A percentile compares a stretch with the other conserved stretches of the same genome.
These are phyloP conservation scores for Hydractinia symbiolongicarpus DNA, from an alignment of 30 jellyfish, hydroid and myxozoan genomes.

Conservation along the genomic window DNA sequence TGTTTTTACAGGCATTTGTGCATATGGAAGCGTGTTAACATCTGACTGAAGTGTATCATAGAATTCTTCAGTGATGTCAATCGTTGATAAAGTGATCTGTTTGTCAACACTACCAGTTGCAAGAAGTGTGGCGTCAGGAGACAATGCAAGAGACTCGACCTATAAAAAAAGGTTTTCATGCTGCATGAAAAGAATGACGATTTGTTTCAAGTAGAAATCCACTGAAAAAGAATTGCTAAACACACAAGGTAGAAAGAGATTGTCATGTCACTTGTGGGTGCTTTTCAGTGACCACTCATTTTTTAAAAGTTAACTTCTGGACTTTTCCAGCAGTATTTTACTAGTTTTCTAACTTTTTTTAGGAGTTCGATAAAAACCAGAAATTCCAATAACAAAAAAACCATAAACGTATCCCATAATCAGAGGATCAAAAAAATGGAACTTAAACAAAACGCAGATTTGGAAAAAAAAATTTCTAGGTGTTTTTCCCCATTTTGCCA, in stretches of 20 bases:
- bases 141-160: conserved; percentile 71
- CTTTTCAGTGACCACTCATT: background rate
- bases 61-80: conserved; percentile 41
- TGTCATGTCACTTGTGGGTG: background rate
- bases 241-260: too few species aligned
- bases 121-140: conserved; percentile 68
- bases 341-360: too few species aligned
- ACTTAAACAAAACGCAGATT: too few species aligned
- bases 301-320: background rate
- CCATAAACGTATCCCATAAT: too few species aligned
- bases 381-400: too few species aligned
- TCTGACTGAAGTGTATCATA: background rate
- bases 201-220: too few species aligned
- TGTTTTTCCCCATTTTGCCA: too few species aligned
- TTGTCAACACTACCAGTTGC: conserved; percentile 86
- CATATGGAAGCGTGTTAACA: background rate
- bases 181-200: background rate
- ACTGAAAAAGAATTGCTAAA: too few species aligned
- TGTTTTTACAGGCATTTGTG: conserved; percentile 16
- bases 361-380: too few species aligned
- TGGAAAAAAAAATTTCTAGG: too few species aligned
- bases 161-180: background rate
- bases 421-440: too few species aligned
- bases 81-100: conserved; percentile 56
- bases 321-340: too few species aligned